A percentile compares a stretch with the other conserved stretches of the same genome.
Evolutionary conservation across 2,797 vertebrate genomes (phyloP).

Genomic region (Alosa sapidissima): DNA sequence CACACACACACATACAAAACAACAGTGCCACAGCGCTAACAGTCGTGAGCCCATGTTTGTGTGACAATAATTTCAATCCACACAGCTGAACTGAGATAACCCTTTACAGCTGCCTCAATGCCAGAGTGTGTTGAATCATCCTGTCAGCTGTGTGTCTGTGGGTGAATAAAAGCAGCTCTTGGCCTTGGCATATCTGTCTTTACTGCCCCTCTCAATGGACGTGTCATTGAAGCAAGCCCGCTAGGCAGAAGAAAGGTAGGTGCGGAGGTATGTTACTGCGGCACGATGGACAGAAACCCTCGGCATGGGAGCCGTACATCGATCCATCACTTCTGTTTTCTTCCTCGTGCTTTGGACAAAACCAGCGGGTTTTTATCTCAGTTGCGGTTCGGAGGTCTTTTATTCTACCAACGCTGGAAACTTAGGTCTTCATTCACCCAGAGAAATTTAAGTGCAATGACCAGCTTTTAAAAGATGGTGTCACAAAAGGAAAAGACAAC

Average conservation of each 20-base stretch:
- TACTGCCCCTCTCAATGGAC: neutral
- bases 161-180: neutral
- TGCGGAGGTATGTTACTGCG: neutral
- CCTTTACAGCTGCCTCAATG: neutral
- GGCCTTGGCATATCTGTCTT: slow-evolving; percentile 15
- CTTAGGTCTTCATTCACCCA: neutral
- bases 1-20: neutral
- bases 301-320: neutral
- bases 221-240: neutral
- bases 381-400: neutral
- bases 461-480: neutral
- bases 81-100: neutral
- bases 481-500: neutral
- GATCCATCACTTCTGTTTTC: neutral
- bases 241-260: too few species aligned
- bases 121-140: neutral
- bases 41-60: neutral
- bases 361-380: neutral
- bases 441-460: neutral
- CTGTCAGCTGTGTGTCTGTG: neutral
- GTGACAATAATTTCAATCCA: neutral
- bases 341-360: neutral
- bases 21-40: neutral
- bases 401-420: neutral
- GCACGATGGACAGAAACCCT: neutral